Percentiles rank a stretch among this genome's conserved stretches.
These are phyloP conservation scores for Neria commutata DNA, from an alignment of 2,888 invertebrate species.

Conservation along the genomic window DNA sequence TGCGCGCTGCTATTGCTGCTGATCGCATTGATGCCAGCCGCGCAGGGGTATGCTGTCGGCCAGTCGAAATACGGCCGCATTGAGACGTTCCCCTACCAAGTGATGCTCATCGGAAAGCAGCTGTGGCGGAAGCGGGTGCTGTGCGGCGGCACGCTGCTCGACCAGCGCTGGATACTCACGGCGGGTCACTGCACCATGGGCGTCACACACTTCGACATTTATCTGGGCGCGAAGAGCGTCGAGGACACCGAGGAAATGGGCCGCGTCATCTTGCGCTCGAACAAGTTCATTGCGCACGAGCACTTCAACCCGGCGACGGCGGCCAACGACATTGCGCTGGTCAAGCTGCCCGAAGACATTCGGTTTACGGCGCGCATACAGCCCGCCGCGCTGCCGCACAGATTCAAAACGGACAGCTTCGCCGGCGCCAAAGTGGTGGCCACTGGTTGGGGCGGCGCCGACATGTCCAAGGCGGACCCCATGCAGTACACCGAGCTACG, in stretches of 20 bases:
- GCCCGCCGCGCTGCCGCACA: slow-evolving; percentile 50
- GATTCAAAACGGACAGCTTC: slow-evolving; percentile 37
- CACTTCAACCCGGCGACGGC: slow-evolving; percentile 51
- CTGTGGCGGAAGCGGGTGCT: slow-evolving; percentile 54
- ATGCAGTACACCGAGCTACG: slow-evolving; percentile 59
- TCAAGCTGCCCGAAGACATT: slow-evolving; percentile 51
- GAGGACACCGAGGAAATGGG: slow-evolving; percentile 47
- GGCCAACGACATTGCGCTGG: slow-evolving; percentile 57
- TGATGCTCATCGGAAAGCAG: slow-evolving; percentile 59
- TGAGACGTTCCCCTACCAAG: slow-evolving; percentile 59
- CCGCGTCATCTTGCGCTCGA: slow-evolving; percentile 48
- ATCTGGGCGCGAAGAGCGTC: slow-evolving; percentile 55
- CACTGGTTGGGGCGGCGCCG: slow-evolving; percentile 58
- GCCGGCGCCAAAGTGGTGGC: slow-evolving; percentile 53
- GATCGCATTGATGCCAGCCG: background rate
- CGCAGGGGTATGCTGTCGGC: slow-evolving; percentile 50
- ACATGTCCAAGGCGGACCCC: slow-evolving; percentile 47
- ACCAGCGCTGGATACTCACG: slow-evolving; percentile 57
- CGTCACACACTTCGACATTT: slow-evolving; percentile 56
- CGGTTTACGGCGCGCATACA: slow-evolving; percentile 50
- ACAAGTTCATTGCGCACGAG: slow-evolving; percentile 57
- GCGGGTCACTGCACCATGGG: slow-evolving; percentile 59
- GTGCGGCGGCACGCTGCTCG: slow-evolving; percentile 58
- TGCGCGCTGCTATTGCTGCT: slow-evolving; percentile 15
- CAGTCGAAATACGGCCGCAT: slow-evolving; percentile 53